Percentiles rank a stretch among this genome's conserved stretches.
Conservation (phyloP, 1,140 invertebrate genomes). For the Luehdorfia chinensis region DNA sequence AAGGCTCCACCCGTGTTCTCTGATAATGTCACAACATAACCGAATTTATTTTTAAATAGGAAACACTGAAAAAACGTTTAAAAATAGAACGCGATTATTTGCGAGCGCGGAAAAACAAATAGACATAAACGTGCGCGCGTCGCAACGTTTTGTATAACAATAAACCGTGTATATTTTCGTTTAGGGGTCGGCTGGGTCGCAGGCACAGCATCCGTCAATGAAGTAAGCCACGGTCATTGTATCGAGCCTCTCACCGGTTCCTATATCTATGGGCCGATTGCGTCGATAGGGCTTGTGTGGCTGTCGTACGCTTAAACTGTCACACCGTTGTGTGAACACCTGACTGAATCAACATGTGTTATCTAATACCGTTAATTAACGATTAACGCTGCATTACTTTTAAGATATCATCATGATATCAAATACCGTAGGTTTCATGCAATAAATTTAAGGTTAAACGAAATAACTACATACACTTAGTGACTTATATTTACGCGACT, state of each 20-base stretch:
- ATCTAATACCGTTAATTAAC: too few species aligned
- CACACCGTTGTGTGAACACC: too few species aligned
- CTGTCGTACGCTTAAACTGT: not conserved
- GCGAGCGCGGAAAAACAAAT: constrained; percentile 7
- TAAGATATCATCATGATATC: too few species aligned
- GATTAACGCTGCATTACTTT: too few species aligned
- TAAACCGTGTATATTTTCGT: constrained; percentile 44
- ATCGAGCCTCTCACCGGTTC: constrained; percentile 54
- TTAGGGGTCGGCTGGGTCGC: constrained; percentile 40
- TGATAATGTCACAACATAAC: constrained; percentile 10
- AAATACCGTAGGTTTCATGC: too few species aligned
- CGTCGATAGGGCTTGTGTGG: not conserved
- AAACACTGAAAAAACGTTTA: constrained; percentile 9
- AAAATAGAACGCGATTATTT: constrained; percentile 20
- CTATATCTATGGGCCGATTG: constrained; percentile 22
- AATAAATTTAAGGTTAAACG: too few species aligned
- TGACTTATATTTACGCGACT: too few species aligned
- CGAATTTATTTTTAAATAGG: not conserved
- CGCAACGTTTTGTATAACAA: constrained; percentile 60
- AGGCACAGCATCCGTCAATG: constrained; percentile 51
- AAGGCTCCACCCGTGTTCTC: not conserved
- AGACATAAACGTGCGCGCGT: constrained; percentile 34
- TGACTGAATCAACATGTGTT: not conserved
- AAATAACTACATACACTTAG: too few species aligned
- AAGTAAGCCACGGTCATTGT: constrained; percentile 56